Conservation (phyloP, 2,113 vertebrate species). For the Chinchilla lanigera region DNA sequence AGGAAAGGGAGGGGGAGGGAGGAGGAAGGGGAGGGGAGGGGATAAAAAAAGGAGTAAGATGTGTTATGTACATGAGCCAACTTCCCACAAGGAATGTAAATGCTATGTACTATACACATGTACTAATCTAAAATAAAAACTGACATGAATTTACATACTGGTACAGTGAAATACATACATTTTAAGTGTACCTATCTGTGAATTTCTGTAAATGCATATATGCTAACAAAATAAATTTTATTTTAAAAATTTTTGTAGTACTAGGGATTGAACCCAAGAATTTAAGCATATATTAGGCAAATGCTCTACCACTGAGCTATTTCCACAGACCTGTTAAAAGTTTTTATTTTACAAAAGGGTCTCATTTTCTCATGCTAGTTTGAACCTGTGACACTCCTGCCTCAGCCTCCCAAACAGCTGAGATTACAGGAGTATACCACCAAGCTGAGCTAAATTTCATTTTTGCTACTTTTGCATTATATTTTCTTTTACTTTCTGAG, state of each 20-base stretch:
- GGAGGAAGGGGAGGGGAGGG: not conserved
- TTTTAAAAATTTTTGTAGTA: not conserved
- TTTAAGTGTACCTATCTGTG: not conserved
- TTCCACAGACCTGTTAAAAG: not conserved
- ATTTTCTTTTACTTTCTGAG: conserved; percentile 16
- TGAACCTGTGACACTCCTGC: not conserved
- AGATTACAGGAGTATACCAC: not conserved
- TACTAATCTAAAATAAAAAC: not conserved
- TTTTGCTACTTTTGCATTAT: not conserved
- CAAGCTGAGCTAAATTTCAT: not conserved
- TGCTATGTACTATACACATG: not conserved
- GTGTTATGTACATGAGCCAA: not conserved
- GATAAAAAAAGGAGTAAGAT: not conserved
- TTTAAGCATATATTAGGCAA: not conserved
- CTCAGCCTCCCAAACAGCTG: not conserved
- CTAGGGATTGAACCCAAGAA: not conserved
- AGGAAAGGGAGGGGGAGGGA: not conserved
- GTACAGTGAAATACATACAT: not conserved
- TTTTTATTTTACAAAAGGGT: not conserved
- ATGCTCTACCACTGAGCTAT: not conserved
- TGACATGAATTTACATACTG: not conserved
- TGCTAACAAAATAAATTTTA: not conserved
- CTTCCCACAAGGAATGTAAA: not conserved
- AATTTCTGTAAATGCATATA: not conserved
- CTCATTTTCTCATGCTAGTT: not conserved